These are phyloP conservation scores for Plodia interpunctella DNA, from an alignment of 1,140 invertebrate species.

Conservation along the genomic window DNA sequence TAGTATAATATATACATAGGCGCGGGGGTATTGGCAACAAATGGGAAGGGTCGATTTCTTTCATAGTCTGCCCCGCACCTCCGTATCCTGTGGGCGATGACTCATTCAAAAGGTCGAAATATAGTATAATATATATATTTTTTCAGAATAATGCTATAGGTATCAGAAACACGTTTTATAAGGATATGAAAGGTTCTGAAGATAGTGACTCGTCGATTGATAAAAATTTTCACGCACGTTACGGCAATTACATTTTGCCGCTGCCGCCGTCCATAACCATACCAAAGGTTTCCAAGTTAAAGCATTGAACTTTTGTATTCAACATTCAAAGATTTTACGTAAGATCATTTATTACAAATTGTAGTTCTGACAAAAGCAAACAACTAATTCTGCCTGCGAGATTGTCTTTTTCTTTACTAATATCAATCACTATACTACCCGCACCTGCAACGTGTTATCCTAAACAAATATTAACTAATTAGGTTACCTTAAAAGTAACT, in stretches of 20 bases:
- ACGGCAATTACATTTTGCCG: constrained; percentile 74
- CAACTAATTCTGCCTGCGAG: too few species aligned
- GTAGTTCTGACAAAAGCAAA: background rate
- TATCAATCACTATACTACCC: background rate
- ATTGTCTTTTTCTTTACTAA: background rate
- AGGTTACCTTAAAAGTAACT: too few species aligned
- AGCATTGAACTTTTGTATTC: constrained; percentile 11
- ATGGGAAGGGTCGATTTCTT: too few species aligned
- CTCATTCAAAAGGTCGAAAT: too few species aligned
- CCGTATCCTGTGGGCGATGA: too few species aligned
- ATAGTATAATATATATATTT: constrained; percentile 34
- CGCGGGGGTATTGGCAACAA: too few species aligned
- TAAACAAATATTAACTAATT: background rate
- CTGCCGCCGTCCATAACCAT: constrained; percentile 71
- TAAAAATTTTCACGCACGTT: constrained; percentile 75
- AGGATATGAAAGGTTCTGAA: constrained; percentile 28
- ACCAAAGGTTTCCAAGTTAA: constrained; percentile 67
- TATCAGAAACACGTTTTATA: constrained; percentile 33
- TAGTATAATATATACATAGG: too few species aligned
- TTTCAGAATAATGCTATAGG: constrained; percentile 52
- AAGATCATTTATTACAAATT: background rate
- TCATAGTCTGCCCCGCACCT: too few species aligned
- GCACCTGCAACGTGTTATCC: background rate
- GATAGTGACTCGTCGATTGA: constrained; percentile 45
- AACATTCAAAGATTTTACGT: background rate